phyloP scores from a whole-genome alignment of 2,113 vertebrate species.

The Furnarius figulus region DNA sequence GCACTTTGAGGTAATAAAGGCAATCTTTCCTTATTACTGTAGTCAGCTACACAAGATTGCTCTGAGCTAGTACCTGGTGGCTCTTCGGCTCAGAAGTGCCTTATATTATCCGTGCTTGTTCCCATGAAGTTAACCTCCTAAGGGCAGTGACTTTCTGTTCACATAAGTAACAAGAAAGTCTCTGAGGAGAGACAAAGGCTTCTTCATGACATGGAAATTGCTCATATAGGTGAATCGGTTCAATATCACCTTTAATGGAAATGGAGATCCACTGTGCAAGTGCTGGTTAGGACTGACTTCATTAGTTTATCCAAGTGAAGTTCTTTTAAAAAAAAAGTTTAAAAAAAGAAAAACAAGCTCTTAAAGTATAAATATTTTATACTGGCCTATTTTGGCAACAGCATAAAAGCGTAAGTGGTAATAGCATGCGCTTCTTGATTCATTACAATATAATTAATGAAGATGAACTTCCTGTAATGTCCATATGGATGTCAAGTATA shows the following conservation, averaged over 20 bases:
- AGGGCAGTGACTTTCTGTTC: neutral
- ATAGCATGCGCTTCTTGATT: neutral
- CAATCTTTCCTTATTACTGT: neutral
- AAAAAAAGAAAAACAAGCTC: neutral
- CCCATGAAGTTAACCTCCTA: neutral
- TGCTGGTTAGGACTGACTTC: neutral
- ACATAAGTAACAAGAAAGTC: neutral
- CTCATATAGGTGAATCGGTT: neutral
- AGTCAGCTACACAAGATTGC: neutral
- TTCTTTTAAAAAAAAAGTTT: accelerated
- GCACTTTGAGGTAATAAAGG: neutral
- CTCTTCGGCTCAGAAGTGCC: neutral
- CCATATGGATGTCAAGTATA: neutral
- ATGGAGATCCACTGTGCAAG: neutral
- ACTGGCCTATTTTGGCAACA: conserved; percentile 41
- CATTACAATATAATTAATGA: conserved; percentile 32
- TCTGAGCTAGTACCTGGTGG: neutral
- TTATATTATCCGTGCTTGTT: neutral
- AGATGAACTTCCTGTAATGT: conserved; percentile 25
- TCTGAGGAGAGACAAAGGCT: neutral
- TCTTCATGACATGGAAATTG: neutral
- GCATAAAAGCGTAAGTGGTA: conserved; percentile 24
- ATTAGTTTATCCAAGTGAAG: neutral
- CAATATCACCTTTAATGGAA: neutral
- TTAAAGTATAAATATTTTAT: conserved; percentile 44